These are phyloP conservation scores for Spodoptera exigua DNA, from an alignment of 2,888 invertebrate genomes.

Conservation along the genomic window DNA sequence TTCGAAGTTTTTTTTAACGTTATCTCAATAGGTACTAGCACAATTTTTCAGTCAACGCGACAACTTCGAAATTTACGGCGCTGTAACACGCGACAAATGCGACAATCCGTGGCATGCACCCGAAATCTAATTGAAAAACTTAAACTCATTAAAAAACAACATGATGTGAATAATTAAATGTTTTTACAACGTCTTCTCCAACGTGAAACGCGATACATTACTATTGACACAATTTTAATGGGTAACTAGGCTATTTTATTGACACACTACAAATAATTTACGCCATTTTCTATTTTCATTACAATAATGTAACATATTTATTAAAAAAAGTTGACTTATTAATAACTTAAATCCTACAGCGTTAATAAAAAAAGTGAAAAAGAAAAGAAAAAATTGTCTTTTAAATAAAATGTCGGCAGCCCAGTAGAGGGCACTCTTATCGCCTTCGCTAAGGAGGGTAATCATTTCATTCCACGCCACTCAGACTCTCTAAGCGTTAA, in stretches of 20 bases:
- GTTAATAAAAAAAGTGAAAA: constrained; percentile 21
- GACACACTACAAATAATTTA: neutral
- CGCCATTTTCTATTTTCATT: neutral
- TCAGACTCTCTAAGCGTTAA: constrained; percentile 62
- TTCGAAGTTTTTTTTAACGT: no score
- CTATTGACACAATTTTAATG: no score
- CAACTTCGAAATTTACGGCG: constrained; percentile 16
- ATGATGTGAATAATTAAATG: constrained; percentile 2
- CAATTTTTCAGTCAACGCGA: constrained; percentile 13
- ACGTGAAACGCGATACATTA: no score
- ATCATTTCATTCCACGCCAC: constrained; percentile 70
- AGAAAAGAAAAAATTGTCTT: constrained; percentile 30
- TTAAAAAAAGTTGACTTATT: constrained; percentile 13
- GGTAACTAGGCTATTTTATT: constrained; percentile 1
- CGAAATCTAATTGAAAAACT: constrained; percentile 23
- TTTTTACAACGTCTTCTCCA: neutral
- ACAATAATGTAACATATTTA: neutral
- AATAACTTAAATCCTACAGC: constrained; percentile 11
- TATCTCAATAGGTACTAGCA: no score
- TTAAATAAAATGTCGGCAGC: constrained; percentile 53
- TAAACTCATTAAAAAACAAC: constrained; percentile 17
- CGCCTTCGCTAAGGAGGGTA: constrained; percentile 66
- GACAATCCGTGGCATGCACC: constrained; percentile 19
- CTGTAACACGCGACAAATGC: constrained; percentile 24
- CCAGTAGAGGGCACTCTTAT: constrained; percentile 60